Base-by-base conservation (phyloP, 2,113 vertebrate species). In the Macaca nemestrina region DNA sequence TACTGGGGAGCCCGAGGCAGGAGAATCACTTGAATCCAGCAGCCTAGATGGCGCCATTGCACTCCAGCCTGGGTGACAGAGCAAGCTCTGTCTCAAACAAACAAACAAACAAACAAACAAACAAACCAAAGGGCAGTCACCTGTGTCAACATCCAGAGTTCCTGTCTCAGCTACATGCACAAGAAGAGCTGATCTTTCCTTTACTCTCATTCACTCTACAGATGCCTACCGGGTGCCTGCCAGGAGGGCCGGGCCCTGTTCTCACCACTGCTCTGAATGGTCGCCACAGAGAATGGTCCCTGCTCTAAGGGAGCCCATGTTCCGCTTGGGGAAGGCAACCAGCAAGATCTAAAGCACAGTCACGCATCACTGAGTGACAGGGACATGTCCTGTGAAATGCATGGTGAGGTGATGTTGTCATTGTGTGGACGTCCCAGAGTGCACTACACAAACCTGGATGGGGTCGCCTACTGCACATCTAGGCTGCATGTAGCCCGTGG, bases 231-330 rank as follows among this genome's bases (percentile, higher is more conserved):
- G 0, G n/a, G 4, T 25, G 13, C 23, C 45, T 6, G 55, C 30
- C 20, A 3, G 1, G 3, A 40, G 6, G 17, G 0, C 81, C 0
- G 0, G 75, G n/a, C 14, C 18, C 89, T 18, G 13, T 13, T 32
- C 75, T 80, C 50, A 14, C 81, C 12, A 0, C 20, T 17, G 12
- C 0, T 38, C 5, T 40, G 64, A 75, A 75, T 17, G 2, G 25
- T 2, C 22, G 14, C 27, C 7, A 7, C 38, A 55, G 61, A 40
- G 59, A 38, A 13, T 70, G 43, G 5, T 16, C 27, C 50, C 68
- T 18, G 5, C 55, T 40, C 35, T 35, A 40, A 10, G 23, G 38
- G 40, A 43, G 57, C n/a, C 30, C 5, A 22, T 0, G 1, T 8
- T 75, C 82, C 43, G 40, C 52, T 22, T 3, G 6, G 38, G 30